Percentiles rank a stretch among this genome's conserved stretches.
phyloP scores from a whole-genome alignment of 1,140 invertebrate genomes.

The Megathymus violae region DNA sequence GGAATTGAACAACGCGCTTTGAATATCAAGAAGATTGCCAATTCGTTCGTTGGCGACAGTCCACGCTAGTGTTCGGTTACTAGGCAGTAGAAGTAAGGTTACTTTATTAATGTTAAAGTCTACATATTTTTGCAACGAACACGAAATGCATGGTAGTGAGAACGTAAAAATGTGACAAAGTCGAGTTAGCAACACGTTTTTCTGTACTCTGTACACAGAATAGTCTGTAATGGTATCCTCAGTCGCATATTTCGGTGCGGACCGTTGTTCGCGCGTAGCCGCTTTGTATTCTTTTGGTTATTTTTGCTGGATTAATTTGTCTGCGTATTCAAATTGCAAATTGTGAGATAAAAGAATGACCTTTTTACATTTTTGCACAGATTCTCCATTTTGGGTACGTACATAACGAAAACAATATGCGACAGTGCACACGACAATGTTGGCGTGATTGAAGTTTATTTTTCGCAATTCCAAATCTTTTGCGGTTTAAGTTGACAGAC shows the following conservation, averaged over 20 bases:
- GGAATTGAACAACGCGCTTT: conserved; percentile 72
- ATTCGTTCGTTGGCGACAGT: conserved; percentile 44
- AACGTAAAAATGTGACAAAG: conserved; percentile 55
- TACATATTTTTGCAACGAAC: conserved; percentile 37
- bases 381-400: conserved; percentile 24
- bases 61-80: conserved; percentile 43
- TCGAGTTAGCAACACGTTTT: conserved; percentile 52
- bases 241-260: conserved; percentile 68
- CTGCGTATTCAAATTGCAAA: conserved; percentile 82
- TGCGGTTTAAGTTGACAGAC: not conserved
- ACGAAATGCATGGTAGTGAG: conserved; percentile 39
- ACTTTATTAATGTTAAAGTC: conserved; percentile 30
- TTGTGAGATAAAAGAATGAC: conserved; percentile 77
- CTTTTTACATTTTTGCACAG: conserved; percentile 59
- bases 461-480: not conserved
- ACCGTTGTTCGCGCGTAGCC: conserved; percentile 62
- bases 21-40: conserved; percentile 61
- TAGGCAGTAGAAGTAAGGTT: conserved; percentile 23
- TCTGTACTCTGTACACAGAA: conserved; percentile 43
- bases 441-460: not conserved
- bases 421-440: conserved; percentile 26
- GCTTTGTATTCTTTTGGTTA: conserved; percentile 74
- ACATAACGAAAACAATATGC: conserved; percentile 27
- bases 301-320: conserved; percentile 81
- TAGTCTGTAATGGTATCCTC: conserved; percentile 61